Evolutionary conservation across 2,888 invertebrate genomes (phyloP).

Genomic region (Opisthograptis luteolata): DNA sequence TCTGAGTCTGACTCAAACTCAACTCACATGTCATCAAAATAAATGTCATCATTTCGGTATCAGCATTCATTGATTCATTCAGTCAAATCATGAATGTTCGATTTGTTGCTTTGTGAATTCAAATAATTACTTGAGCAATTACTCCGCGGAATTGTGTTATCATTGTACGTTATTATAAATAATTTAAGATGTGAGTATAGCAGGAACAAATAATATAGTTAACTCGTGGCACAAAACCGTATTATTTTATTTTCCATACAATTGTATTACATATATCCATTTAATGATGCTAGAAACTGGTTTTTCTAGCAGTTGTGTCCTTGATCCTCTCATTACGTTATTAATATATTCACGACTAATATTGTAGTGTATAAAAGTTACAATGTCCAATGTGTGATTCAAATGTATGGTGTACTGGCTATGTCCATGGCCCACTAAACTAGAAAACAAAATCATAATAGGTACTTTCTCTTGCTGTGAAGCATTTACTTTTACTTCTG

Average conservation of each 20-base stretch:
- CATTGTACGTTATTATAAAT: slow-evolving; percentile 38
- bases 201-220: neutral
- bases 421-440: slow-evolving; percentile 51
- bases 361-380: slow-evolving; percentile 16
- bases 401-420: slow-evolving; percentile 8
- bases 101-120: slow-evolving; percentile 48
- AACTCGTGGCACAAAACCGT: neutral
- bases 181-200: slow-evolving; percentile 43
- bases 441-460: slow-evolving; percentile 40
- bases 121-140: slow-evolving; percentile 41
- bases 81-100: slow-evolving; percentile 68
- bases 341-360: slow-evolving; percentile 45
- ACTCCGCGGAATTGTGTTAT: slow-evolving; percentile 39
- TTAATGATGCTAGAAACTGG: slow-evolving; percentile 59
- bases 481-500: slow-evolving; percentile 29
- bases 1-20: too few species aligned
- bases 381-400: slow-evolving; percentile 13
- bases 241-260: neutral
- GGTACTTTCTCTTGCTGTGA: slow-evolving; percentile 47
- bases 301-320: slow-evolving; percentile 62
- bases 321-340: slow-evolving; percentile 56
- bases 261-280: slow-evolving; percentile 38
- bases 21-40: too few species aligned
- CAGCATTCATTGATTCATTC: slow-evolving; percentile 45
- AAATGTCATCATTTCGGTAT: too few species aligned